Evolutionary conservation across 1,140 invertebrate species (phyloP).

Genomic region (Physella acuta): DNA sequence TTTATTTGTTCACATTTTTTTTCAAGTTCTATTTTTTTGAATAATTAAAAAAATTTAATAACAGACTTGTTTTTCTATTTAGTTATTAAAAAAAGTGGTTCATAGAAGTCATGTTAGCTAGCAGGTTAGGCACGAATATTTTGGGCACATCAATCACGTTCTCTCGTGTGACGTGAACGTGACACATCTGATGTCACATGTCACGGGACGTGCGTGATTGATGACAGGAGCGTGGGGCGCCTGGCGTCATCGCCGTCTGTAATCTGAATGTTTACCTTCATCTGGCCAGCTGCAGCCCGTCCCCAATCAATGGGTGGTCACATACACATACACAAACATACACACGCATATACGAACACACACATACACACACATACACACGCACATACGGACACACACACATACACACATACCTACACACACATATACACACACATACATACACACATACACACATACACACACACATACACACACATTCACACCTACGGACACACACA

Average conservation of each 20-base stretch:
- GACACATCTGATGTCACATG: conserved; percentile 12
- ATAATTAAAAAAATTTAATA: no score
- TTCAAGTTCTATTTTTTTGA: no score
- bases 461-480: background rate
- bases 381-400: conserved; percentile 6
- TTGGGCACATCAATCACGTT: no score
- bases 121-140: no score
- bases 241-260: background rate
- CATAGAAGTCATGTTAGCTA: no score
- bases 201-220: conserved; percentile 11
- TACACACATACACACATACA: background rate
- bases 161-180: background rate
- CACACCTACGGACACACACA: background rate
- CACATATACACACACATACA: no score
- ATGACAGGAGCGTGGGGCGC: background rate
- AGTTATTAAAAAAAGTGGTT: no score
- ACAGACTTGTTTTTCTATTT: no score
- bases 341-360: no score
- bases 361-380: conserved; percentile 15
- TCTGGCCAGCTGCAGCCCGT: background rate
- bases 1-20: no score
- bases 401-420: no score
- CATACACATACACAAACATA: no score
- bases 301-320: conserved; percentile 2
- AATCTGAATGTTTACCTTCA: background rate